phyloP scores from a whole-genome alignment of 1,140 invertebrate species.

The Drosophila ananassae region DNA sequence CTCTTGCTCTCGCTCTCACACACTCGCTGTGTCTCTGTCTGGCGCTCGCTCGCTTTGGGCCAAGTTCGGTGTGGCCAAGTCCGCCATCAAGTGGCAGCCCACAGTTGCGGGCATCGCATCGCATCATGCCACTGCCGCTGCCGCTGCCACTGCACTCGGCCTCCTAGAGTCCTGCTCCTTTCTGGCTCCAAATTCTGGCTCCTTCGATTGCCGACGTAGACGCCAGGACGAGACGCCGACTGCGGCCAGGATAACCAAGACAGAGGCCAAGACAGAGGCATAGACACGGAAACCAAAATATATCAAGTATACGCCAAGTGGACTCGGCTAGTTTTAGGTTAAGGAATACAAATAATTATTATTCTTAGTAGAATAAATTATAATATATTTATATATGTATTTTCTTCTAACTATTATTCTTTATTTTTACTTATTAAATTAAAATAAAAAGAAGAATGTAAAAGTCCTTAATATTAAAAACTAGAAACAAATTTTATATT shows the following conservation, averaged over 20 bases:
- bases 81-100: constrained; percentile 78
- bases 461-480: too few species aligned
- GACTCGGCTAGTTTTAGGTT: not conserved
- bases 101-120: constrained; percentile 62
- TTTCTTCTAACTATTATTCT: too few species aligned
- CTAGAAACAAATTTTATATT: too few species aligned
- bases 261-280: not conserved
- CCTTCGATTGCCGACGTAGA: constrained; percentile 1
- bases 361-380: too few species aligned
- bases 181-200: not conserved
- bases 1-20: constrained; percentile 4
- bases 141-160: constrained; percentile 5
- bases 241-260: constrained; percentile 4
- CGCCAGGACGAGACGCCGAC: constrained; percentile 9
- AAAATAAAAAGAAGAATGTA: too few species aligned
- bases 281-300: not conserved
- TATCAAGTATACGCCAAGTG: not conserved
- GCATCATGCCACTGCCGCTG: constrained; percentile 2
- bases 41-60: constrained; percentile 9
- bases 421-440: too few species aligned
- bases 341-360: too few species aligned
- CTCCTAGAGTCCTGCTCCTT: constrained; percentile 13
- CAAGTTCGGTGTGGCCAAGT: constrained; percentile 51
- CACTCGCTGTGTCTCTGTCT: not conserved
- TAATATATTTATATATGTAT: too few species aligned